Evolutionary conservation across 1,140 invertebrate genomes (phyloP).

Genomic region (Aphis craccivora): DNA sequence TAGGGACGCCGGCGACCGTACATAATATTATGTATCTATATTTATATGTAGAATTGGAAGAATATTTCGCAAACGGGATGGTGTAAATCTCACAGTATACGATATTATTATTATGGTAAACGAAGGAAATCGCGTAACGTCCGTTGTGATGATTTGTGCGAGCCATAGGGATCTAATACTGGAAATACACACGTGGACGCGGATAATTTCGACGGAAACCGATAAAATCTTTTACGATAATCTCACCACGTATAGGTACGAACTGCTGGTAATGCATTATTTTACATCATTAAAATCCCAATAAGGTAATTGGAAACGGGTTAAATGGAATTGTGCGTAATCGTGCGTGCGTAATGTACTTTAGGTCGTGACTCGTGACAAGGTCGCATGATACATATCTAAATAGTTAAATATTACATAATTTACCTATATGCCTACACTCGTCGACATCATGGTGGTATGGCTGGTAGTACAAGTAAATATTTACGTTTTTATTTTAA

Average conservation of each 20-base stretch:
- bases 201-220: neutral
- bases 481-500: slow-evolving; percentile 4
- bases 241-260: neutral
- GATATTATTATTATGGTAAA: neutral
- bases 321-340: neutral
- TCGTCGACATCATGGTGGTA: neutral
- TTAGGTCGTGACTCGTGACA: neutral
- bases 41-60: neutral
- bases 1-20: neutral
- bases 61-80: neutral
- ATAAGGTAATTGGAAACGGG: slow-evolving; percentile 11
- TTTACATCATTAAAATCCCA: neutral
- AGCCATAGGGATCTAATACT: neutral
- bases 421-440: neutral
- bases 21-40: neutral
- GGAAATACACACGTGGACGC: neutral
- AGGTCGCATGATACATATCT: neutral
- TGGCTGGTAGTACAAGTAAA: neutral
- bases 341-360: neutral
- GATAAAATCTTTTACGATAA: neutral
- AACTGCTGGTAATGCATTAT: neutral
- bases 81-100: neutral
- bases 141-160: neutral
- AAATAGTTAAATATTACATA: slow-evolving; percentile 10
- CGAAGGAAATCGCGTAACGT: neutral